These are phyloP conservation scores for Jaculus jaculus DNA, from an alignment of 2,113 vertebrate species.

Conservation along the genomic window DNA sequence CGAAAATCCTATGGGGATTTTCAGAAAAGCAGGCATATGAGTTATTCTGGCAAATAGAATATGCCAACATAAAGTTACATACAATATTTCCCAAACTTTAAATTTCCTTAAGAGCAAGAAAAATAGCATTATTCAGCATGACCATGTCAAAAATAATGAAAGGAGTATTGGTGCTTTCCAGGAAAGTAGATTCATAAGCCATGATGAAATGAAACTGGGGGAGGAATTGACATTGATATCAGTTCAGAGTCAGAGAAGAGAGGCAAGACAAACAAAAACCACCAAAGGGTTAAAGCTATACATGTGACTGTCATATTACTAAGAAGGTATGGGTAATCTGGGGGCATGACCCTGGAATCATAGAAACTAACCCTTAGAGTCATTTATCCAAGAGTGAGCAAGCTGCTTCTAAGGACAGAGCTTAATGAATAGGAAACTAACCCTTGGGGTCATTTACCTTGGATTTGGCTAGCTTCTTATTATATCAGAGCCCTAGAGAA, in stretches of 20 bases:
- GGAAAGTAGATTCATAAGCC: conserved; percentile 76
- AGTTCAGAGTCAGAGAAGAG: neutral
- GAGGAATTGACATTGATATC: neutral
- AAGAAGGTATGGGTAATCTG: too few species aligned
- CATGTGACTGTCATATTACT: neutral
- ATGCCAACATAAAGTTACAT: conserved; percentile 41
- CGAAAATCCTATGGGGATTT: conserved; percentile 84
- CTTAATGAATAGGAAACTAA: too few species aligned
- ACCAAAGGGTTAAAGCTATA: neutral
- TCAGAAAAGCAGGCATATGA: conserved; percentile 84
- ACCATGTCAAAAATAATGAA: conserved; percentile 76
- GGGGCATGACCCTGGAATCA: too few species aligned
- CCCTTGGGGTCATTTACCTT: too few species aligned
- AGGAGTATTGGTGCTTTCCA: conserved; percentile 72
- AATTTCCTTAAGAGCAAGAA: conserved; percentile 56
- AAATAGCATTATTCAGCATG: conserved; percentile 61
- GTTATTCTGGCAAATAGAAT: conserved; percentile 82
- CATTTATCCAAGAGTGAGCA: too few species aligned
- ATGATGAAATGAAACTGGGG: conserved; percentile 57
- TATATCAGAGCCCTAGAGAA: too few species aligned
- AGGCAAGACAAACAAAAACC: neutral
- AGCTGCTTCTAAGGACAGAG: too few species aligned
- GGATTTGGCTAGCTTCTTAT: too few species aligned
- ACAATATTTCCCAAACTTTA: conserved; percentile 53
- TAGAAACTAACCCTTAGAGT: too few species aligned